A percentile compares a stretch with the other conserved stretches of the same genome.
Evolutionary conservation across 2,888 invertebrate species (phyloP).

Genomic region (Campaea margaritaria): DNA sequence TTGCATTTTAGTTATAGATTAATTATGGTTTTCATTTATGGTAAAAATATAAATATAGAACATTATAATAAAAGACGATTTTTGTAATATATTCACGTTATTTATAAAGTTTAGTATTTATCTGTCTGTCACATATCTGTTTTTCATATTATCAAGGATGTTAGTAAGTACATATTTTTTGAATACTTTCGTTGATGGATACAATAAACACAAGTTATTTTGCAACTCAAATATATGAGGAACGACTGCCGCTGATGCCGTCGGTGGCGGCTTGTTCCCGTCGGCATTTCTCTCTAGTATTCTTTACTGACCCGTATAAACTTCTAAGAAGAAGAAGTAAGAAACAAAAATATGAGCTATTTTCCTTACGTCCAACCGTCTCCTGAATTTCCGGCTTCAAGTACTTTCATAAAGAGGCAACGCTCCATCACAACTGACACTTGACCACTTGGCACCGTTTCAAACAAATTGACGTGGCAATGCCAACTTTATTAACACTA

Average conservation of each 20-base stretch:
- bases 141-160: too few relatives aligned
- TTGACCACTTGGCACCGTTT: slow-evolving; percentile 51
- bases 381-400: slow-evolving; percentile 17
- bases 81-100: too few relatives aligned
- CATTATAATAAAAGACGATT: too few relatives aligned
- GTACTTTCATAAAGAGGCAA: slow-evolving; percentile 26
- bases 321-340: slow-evolving; percentile 2
- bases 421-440: slow-evolving; percentile 44
- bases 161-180: too few relatives aligned
- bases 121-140: too few relatives aligned
- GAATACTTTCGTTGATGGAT: too few relatives aligned
- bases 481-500: slow-evolving; percentile 15
- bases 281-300: slow-evolving; percentile 2
- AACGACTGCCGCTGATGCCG: neutral
- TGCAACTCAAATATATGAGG: neutral
- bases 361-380: slow-evolving; percentile 7
- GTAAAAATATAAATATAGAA: too few relatives aligned
- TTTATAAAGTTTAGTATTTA: too few relatives aligned
- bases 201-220: neutral
- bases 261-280: slow-evolving; percentile 6
- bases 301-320: neutral
- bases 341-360: slow-evolving; percentile 3
- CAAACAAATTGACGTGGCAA: slow-evolving; percentile 48
- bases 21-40: neutral
- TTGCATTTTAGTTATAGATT: too few relatives aligned